phyloP scores from a whole-genome alignment of 2,797 vertebrate species.

The Telmatherina bonti region DNA sequence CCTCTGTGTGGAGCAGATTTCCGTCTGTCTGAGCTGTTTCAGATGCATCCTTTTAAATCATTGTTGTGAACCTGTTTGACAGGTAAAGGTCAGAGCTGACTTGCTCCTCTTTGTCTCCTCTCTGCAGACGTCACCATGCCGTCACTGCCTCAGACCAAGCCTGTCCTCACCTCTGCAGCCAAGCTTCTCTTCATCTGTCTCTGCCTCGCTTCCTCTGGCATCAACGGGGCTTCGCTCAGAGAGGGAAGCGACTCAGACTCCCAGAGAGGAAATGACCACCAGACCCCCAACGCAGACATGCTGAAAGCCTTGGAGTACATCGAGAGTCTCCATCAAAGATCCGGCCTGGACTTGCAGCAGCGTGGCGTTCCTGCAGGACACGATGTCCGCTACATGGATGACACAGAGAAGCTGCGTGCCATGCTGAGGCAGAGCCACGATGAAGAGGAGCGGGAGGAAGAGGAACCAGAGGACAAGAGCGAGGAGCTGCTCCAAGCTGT shows the following conservation, averaged over 20 bases:
- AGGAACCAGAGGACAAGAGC: constrained; percentile 84
- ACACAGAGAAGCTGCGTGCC: constrained; percentile 67
- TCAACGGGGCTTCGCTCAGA: constrained; percentile 86
- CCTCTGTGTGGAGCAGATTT: not conserved
- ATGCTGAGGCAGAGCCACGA: constrained; percentile 68
- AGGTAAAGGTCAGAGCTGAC: constrained; percentile 64
- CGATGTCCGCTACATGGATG: constrained; percentile 55
- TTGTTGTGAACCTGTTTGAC: constrained; percentile 18
- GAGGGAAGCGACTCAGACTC: constrained; percentile 86
- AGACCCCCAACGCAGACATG: constrained; percentile 89
- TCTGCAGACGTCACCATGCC: constrained; percentile 75
- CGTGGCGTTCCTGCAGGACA: constrained; percentile 72
- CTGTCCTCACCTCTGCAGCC: constrained; percentile 71
- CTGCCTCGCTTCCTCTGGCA: constrained; percentile 69
- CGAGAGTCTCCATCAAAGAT: constrained; percentile 89
- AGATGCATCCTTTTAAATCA: not conserved
- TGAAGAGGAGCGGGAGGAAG: constrained; percentile 69
- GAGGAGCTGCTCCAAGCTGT: constrained; percentile 90
- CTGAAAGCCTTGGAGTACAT: constrained; percentile 95
- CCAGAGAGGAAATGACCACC: constrained; percentile 74
- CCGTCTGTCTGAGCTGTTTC: not conserved
- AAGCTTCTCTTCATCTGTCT: constrained; percentile 77
- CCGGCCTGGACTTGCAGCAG: constrained; percentile 77
- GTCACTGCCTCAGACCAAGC: constrained; percentile 60
- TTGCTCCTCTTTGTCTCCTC: constrained; percentile 45